These are phyloP conservation scores for Macrophya alboannulata DNA, from an alignment of 2,888 invertebrate genomes.

Conservation along the genomic window DNA sequence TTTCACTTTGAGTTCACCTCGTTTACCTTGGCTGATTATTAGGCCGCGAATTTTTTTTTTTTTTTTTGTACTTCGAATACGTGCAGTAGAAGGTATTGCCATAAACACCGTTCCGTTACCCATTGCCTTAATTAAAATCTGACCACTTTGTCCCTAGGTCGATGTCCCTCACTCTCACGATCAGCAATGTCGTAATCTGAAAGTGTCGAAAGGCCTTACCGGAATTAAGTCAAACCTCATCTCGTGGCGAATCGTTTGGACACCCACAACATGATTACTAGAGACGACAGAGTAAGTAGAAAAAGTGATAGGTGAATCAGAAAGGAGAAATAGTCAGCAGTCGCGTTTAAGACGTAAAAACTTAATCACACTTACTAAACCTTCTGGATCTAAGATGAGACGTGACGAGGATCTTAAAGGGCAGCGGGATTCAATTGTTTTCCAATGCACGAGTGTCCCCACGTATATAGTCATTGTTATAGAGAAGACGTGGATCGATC, in stretches of 20 bases:
- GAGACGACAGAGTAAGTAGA: conserved; percentile 9
- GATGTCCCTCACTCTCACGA: background rate
- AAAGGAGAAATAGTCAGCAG: background rate
- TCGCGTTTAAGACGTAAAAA: conserved; percentile 40
- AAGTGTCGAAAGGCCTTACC: conserved; percentile 7
- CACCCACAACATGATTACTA: background rate
- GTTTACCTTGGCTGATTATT: no score
- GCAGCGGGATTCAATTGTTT: conserved; percentile 7
- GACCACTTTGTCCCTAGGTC: background rate
- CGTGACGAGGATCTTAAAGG: conserved; percentile 42
- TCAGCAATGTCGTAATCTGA: conserved; percentile 22
- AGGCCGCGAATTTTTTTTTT: background rate
- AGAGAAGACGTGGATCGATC: conserved; percentile 24
- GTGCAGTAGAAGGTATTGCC: background rate
- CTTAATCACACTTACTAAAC: conserved; percentile 40
- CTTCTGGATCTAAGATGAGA: background rate
- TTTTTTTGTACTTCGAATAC: background rate
- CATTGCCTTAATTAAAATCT: background rate
- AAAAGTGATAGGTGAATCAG: conserved; percentile 26
- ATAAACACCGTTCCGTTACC: background rate
- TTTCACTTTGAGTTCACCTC: background rate
- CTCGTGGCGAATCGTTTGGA: conserved; percentile 22
- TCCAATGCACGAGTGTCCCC: conserved; percentile 4
- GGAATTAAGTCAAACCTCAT: conserved; percentile 35
- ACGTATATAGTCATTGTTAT: background rate